Conservation (phyloP, 1,140 invertebrate genomes). For the Liolophura sinensis region DNA sequence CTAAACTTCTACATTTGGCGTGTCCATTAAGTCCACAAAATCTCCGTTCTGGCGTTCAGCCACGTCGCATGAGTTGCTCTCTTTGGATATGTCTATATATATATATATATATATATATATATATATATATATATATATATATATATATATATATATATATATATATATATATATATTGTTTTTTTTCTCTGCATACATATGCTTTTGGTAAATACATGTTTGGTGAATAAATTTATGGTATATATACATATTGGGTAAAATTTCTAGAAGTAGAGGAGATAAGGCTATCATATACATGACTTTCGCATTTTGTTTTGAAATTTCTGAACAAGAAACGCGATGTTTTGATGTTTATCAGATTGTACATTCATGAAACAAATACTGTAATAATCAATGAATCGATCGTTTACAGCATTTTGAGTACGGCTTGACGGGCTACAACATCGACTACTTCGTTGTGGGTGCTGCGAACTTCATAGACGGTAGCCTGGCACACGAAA, state of each 20-base stretch:
- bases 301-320: not conserved
- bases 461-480: constrained; percentile 59
- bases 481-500: constrained; percentile 37
- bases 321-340: not conserved
- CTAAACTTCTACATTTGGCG: too few relatives aligned
- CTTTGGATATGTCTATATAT: too few relatives aligned
- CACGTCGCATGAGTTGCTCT: too few relatives aligned
- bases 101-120: too few relatives aligned
- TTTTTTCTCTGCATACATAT: too few relatives aligned
- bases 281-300: too few relatives aligned
- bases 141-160: too few relatives aligned
- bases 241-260: too few relatives aligned
- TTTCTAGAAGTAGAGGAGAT: not conserved
- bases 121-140: too few relatives aligned
- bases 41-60: too few relatives aligned
- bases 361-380: not conserved
- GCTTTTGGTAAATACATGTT: not conserved
- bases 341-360: not conserved
- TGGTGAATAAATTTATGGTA: not conserved
- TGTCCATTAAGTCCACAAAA: too few relatives aligned
- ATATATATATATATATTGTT: too few relatives aligned
- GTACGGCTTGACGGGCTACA: constrained; percentile 21
- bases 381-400: not conserved
- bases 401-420: constrained; percentile 44
- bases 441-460: constrained; percentile 55